These are phyloP conservation scores for Notarius quadriscutis DNA, from an alignment of 2,113 vertebrate species.

Conservation along the genomic window DNA sequence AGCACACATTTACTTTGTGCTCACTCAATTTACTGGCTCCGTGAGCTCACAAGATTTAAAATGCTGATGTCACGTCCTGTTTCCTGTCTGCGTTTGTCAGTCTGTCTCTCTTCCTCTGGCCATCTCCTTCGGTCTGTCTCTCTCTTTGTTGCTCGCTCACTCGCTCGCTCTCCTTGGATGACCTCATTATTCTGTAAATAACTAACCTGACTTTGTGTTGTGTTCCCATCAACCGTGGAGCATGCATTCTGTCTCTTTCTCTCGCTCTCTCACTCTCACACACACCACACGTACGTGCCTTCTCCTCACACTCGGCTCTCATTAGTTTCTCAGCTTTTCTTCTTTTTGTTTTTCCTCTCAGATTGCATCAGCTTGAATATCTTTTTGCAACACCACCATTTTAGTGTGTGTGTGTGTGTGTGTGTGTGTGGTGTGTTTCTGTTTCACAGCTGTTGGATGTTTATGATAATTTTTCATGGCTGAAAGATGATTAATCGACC, in stretches of 20 bases:
- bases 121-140: not conserved
- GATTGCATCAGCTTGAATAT: slow-evolving; percentile 8
- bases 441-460: slow-evolving; percentile 26
- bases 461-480: slow-evolving; percentile 33
- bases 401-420: not conserved
- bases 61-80: slow-evolving; percentile 34
- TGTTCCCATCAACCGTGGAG: not conserved
- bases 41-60: slow-evolving; percentile 21
- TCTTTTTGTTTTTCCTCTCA: not conserved
- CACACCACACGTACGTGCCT: not conserved
- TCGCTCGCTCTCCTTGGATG: slow-evolving; percentile 1
- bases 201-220: slow-evolving; percentile 16
- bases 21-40: not conserved
- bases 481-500: not conserved
- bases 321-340: not conserved
- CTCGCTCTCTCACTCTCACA: no score
- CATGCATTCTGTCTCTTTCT: not conserved
- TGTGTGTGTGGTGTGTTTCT: not conserved
- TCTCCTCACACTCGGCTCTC: not conserved
- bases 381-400: not conserved
- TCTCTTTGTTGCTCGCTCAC: not conserved
- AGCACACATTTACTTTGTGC: not conserved
- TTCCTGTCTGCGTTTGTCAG: slow-evolving; percentile 17
- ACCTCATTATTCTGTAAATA: slow-evolving; percentile 6
- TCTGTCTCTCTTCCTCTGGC: slow-evolving; percentile 23